Conservation (phyloP, 2,888 invertebrate species). For the Stegana nigrithorax region DNA sequence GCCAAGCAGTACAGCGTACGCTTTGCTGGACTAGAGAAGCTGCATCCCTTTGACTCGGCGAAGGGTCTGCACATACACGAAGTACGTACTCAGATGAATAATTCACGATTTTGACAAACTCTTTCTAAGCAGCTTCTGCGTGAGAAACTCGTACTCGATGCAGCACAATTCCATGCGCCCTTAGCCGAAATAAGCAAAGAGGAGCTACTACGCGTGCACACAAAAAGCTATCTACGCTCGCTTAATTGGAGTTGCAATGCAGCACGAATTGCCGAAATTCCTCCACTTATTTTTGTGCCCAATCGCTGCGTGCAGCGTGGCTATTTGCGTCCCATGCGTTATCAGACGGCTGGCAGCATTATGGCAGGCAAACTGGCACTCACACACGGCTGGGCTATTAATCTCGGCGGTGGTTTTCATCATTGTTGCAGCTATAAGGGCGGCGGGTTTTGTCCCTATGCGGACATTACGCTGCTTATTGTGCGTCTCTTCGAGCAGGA, state of each 20-base stretch:
- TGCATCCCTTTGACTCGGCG: conserved; percentile 88
- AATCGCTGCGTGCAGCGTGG: conserved; percentile 80
- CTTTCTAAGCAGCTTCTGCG: conserved; percentile 70
- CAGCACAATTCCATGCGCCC: conserved; percentile 76
- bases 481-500: conserved; percentile 74
- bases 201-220: conserved; percentile 83
- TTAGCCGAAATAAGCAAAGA: conserved; percentile 75
- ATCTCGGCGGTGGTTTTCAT: conserved; percentile 91
- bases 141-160: conserved; percentile 74
- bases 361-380: conserved; percentile 85
- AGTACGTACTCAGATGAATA: conserved; percentile 67
- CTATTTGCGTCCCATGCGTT: conserved; percentile 83
- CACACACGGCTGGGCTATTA: conserved; percentile 88
- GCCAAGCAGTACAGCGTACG: conserved; percentile 82
- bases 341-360: conserved; percentile 84
- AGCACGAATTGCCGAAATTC: conserved; percentile 83
- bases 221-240: conserved; percentile 77
- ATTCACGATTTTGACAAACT: not conserved
- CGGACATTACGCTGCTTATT: conserved; percentile 86
- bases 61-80: conserved; percentile 86
- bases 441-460: conserved; percentile 91
- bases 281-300: conserved; percentile 79
- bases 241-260: conserved; percentile 83
- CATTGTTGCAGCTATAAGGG: conserved; percentile 83
- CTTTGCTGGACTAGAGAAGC: conserved; percentile 83